phyloP scores from a whole-genome alignment of 1,140 invertebrate species.

The Copidosoma floridanum region DNA sequence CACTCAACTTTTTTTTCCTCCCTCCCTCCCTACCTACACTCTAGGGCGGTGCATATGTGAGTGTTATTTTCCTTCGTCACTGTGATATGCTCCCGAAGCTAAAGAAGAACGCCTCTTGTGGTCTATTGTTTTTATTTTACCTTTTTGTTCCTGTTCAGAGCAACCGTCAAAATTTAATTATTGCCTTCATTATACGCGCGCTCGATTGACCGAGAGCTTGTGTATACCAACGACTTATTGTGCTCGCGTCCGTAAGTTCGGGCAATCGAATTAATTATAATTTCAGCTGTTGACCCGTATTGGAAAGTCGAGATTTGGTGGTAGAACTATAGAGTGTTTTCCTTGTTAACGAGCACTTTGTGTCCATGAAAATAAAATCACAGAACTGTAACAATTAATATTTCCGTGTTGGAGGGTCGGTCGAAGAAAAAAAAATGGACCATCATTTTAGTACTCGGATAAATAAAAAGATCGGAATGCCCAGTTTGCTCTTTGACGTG shows the following conservation, averaged over 20 bases:
- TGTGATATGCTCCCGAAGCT: slow-evolving; percentile 5
- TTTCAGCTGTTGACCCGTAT: not conserved
- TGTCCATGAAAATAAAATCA: too few species aligned
- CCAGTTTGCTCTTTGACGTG: too few species aligned
- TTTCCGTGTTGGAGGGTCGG: too few species aligned
- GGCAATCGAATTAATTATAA: slow-evolving; percentile 4
- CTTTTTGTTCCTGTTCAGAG: not conserved
- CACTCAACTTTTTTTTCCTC: not conserved
- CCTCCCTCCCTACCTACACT: too few species aligned
- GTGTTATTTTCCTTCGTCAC: not conserved
- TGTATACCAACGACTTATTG: not conserved
- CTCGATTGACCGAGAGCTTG: not conserved
- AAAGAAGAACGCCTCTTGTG: too few species aligned
- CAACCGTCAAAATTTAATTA: slow-evolving; percentile 6
- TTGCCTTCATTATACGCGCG: not conserved
- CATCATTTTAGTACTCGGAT: too few species aligned
- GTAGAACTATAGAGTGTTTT: too few species aligned
- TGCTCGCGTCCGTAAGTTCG: not conserved
- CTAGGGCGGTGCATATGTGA: not conserved
- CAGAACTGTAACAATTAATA: too few species aligned
- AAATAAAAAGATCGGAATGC: too few species aligned
- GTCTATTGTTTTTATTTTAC: not conserved
- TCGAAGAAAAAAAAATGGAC: too few species aligned
- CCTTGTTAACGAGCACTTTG: too few species aligned
- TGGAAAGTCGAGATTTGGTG: not conserved